phyloP scores from a whole-genome alignment of 2,797 vertebrate species.

The Apodemus agrarius region DNA sequence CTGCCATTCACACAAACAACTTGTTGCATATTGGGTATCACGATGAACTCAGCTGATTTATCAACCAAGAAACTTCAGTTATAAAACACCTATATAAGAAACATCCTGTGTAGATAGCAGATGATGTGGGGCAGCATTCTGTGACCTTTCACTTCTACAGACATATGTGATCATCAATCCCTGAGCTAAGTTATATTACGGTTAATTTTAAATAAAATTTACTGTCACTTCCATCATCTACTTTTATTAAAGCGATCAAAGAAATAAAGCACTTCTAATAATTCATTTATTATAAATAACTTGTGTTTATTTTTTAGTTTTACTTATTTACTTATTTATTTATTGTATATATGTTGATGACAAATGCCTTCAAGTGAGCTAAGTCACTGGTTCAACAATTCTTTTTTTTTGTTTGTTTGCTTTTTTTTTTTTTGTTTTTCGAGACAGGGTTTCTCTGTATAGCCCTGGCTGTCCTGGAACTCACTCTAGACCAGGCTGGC shows the following conservation, averaged over 20 bases:
- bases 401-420: too few species aligned
- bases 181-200: not conserved
- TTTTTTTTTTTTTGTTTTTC: too few species aligned
- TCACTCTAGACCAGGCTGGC: too few species aligned
- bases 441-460: too few species aligned
- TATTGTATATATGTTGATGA: not conserved
- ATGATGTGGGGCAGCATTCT: not conserved
- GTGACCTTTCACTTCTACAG: not conserved
- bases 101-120: not conserved
- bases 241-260: not conserved
- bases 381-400: not conserved
- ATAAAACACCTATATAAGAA: not conserved
- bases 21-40: not conserved
- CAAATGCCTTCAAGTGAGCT: not conserved
- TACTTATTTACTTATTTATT: not conserved
- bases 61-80: not conserved
- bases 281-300: not conserved
- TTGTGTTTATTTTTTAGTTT: not conserved
- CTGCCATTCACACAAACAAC: not conserved
- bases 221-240: not conserved
- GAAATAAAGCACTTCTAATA: conserved; percentile 29
- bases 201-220: conserved; percentile 31
- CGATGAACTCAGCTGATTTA: not conserved
- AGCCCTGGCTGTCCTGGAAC: too few species aligned
- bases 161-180: not conserved